Evolutionary conservation across 2,797 vertebrate species (phyloP).

Genomic region (Phataginus tetradactyla): DNA sequence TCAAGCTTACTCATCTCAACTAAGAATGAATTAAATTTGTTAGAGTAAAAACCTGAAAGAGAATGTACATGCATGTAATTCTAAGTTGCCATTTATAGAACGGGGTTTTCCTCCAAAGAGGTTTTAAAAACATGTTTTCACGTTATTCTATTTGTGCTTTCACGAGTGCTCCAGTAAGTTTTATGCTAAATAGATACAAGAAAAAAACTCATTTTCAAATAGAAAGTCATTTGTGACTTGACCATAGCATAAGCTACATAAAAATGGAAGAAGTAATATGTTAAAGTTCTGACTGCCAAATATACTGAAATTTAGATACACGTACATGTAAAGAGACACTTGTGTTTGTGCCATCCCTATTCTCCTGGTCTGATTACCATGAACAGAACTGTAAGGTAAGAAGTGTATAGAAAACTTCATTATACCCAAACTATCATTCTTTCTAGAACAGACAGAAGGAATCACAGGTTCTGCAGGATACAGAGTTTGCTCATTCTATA

Average conservation of each 20-base stretch:
- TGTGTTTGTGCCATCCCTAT: constrained; percentile 32
- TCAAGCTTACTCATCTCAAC: constrained; percentile 74
- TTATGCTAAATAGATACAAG: constrained; percentile 61
- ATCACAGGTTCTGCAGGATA: background rate
- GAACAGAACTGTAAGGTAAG: constrained; percentile 33
- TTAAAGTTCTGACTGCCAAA: constrained; percentile 34
- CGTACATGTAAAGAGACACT: background rate
- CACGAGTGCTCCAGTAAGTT: background rate
- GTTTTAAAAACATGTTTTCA: constrained; percentile 41
- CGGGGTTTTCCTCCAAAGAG: constrained; percentile 58
- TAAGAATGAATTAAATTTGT: constrained; percentile 72
- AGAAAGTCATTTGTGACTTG: constrained; percentile 61
- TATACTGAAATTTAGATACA: background rate
- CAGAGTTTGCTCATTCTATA: background rate
- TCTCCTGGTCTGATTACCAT: constrained; percentile 50
- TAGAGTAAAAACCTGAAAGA: constrained; percentile 73
- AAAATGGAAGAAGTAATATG: constrained; percentile 40
- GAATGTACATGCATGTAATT: constrained; percentile 59
- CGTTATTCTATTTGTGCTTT: constrained; percentile 53
- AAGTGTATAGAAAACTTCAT: background rate
- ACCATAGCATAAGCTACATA: constrained; percentile 52
- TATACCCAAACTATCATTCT: constrained; percentile 25
- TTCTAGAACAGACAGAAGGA: background rate
- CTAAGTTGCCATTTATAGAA: constrained; percentile 70
- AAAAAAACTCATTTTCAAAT: constrained; percentile 44